phyloP scores from a whole-genome alignment of 2,113 vertebrate genomes.

The Alaudala cheleensis region DNA sequence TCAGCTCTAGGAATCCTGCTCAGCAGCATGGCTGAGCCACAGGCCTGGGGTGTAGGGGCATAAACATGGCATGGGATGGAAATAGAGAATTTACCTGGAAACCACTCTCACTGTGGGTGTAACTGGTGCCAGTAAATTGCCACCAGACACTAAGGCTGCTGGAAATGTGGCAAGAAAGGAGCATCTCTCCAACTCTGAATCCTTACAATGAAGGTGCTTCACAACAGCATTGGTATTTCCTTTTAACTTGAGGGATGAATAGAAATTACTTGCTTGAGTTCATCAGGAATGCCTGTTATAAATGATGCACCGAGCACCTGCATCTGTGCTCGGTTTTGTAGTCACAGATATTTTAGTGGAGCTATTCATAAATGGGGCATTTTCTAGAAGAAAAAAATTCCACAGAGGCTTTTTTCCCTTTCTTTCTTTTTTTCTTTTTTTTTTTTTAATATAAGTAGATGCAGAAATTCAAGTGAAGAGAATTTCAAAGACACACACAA shows the following conservation, averaged over 20 bases:
- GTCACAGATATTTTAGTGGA: background rate
- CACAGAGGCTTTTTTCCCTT: accelerated
- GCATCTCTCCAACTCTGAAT: background rate
- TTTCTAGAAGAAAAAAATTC: background rate
- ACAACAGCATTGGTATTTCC: background rate
- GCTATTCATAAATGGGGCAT: background rate
- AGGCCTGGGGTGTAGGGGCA: background rate
- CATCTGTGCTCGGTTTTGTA: background rate
- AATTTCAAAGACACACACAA: background rate
- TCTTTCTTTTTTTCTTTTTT: background rate
- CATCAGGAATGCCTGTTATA: background rate
- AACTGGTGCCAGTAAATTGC: background rate
- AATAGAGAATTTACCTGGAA: background rate
- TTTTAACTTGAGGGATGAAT: slow-evolving; percentile 10
- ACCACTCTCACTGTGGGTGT: background rate
- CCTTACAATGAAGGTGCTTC: background rate
- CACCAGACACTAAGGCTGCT: background rate
- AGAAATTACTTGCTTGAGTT: slow-evolving; percentile 6
- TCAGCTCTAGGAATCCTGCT: background rate
- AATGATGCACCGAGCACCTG: slow-evolving; percentile 5
- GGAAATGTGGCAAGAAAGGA: background rate
- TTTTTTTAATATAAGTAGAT: background rate
- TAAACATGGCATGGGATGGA: background rate
- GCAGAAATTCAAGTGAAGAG: background rate
- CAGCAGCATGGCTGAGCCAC: background rate